Evolutionary conservation across 2,113 vertebrate genomes (phyloP).

Genomic region (Tetrao urogallus): DNA sequence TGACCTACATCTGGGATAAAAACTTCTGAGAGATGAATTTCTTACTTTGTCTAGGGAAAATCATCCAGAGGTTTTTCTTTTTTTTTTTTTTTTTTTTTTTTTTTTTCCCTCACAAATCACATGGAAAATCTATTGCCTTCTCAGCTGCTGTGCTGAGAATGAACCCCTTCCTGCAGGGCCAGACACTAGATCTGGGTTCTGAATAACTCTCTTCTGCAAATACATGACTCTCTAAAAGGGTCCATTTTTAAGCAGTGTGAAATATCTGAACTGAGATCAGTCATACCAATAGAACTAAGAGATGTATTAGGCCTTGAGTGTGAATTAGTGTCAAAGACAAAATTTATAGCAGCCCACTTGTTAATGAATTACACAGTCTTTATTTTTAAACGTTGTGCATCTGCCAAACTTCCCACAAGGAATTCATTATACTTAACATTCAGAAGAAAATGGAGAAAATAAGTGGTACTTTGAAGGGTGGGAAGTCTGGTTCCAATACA

Average conservation of each 20-base stretch:
- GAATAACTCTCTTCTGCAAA: background rate
- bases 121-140: background rate
- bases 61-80: background rate
- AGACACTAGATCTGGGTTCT: background rate
- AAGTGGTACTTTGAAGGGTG: slow-evolving; percentile 22
- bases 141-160: background rate
- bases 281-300: slow-evolving; percentile 28
- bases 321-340: slow-evolving; percentile 56
- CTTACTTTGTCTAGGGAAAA: background rate
- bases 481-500: slow-evolving; percentile 5
- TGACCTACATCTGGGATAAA: background rate
- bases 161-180: background rate
- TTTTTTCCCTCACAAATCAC: background rate
- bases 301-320: slow-evolving; percentile 43
- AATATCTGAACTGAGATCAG: slow-evolving; percentile 48
- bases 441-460: slow-evolving; percentile 49
- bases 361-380: slow-evolving; percentile 62
- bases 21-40: background rate
- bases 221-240: background rate
- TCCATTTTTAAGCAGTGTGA: background rate
- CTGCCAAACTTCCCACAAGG: slow-evolving; percentile 35
- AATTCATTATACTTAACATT: slow-evolving; percentile 37
- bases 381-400: slow-evolving; percentile 54
- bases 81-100: background rate
- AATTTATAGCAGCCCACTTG: slow-evolving; percentile 48